A percentile compares a stretch with the other conserved stretches of the same genome.
Evolutionary conservation across 2,888 invertebrate species (phyloP).

Genomic region (Tanytarsus gracilentus): DNA sequence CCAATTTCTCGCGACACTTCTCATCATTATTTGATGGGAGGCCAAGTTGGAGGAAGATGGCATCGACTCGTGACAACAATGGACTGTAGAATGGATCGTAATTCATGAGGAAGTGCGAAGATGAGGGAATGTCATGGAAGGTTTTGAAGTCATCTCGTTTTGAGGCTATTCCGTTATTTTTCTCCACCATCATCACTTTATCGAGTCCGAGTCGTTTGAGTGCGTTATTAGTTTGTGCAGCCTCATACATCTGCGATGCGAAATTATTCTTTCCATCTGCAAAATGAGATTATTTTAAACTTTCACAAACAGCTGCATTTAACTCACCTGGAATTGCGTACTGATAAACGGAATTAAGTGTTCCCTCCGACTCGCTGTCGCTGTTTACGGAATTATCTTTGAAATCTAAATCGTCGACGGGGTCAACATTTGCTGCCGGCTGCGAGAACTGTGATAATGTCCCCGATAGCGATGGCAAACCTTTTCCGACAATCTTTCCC

Average conservation of each 20-base stretch:
- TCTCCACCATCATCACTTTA: constrained; percentile 53
- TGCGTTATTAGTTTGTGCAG: constrained; percentile 35
- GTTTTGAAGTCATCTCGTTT: constrained; percentile 64
- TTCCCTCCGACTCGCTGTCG: constrained; percentile 42
- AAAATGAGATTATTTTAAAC: too few species aligned
- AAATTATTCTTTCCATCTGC: too few species aligned
- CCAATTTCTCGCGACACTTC: constrained; percentile 69
- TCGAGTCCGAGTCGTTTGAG: constrained; percentile 49
- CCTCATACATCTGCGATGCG: constrained; percentile 35
- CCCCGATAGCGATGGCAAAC: constrained; percentile 43
- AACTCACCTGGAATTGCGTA: constrained; percentile 21
- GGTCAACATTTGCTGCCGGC: constrained; percentile 35
- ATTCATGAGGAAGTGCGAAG: constrained; percentile 70
- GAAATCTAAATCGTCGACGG: constrained; percentile 63
- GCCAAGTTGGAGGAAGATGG: constrained; percentile 68
- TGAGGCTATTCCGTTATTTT: constrained; percentile 42
- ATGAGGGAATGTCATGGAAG: constrained; percentile 78
- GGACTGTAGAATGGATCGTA: constrained; percentile 90
- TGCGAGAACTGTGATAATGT: constrained; percentile 40
- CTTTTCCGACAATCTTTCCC: constrained; percentile 76
- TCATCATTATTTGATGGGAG: constrained; percentile 54
- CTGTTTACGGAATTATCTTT: constrained; percentile 56
- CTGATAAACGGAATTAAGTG: constrained; percentile 5
- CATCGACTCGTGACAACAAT: constrained; percentile 69
- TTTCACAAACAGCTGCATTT: neutral